Conservation (phyloP, 2,888 invertebrate genomes). For the Kryphioiulus occultus region DNA sequence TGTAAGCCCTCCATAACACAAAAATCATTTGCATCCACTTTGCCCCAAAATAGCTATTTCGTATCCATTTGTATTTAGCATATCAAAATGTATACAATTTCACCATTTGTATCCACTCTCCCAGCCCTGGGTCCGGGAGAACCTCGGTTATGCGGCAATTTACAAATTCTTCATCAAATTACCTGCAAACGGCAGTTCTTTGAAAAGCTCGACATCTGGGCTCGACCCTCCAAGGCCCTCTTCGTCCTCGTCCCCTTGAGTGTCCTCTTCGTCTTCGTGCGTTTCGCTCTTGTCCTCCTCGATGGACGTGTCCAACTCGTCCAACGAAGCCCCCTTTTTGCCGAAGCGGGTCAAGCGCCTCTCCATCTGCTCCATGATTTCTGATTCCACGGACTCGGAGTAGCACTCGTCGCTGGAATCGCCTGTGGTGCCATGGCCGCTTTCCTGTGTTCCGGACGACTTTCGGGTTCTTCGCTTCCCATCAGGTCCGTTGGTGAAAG, state of each 20-base stretch:
- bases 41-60: no score
- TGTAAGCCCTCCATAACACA: no score
- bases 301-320: conserved; percentile 37
- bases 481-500: conserved; percentile 54
- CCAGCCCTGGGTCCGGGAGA: no score
- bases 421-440: conserved; percentile 51
- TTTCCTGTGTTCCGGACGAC: conserved; percentile 52
- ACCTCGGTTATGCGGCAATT: no score
- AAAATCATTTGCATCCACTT: no score
- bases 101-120: no score
- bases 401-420: conserved; percentile 54
- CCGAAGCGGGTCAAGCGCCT: not conserved
- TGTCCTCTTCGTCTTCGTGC: conserved; percentile 7
- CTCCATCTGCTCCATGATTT: conserved; percentile 10
- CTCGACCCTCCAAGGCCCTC: conserved; percentile 3
- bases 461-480: conserved; percentile 52
- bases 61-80: no score
- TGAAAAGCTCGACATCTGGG: not conserved
- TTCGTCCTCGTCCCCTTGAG: conserved; percentile 44
- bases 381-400: conserved; percentile 47
- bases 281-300: conserved; percentile 46
- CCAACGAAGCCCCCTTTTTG: conserved; percentile 20
- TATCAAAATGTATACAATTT: no score
- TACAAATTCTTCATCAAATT: not conserved
- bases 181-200: not conserved